Evolutionary conservation across 2,113 vertebrate species (phyloP).

Genomic region (Marmota flaviventris): DNA sequence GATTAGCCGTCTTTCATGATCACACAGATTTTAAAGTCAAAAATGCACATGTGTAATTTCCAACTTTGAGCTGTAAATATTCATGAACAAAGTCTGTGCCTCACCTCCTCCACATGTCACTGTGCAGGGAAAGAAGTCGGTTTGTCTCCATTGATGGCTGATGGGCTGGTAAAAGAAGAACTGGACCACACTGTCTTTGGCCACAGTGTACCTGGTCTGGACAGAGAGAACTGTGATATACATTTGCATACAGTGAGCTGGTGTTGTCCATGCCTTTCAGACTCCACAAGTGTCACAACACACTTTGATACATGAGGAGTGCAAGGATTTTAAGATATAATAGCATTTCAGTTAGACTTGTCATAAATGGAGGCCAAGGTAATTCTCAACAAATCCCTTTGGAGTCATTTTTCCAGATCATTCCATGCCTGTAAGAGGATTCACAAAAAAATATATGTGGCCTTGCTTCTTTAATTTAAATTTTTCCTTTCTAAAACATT

Average conservation of each 20-base stretch:
- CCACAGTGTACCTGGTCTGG: constrained; percentile 92
- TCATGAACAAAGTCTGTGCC: constrained; percentile 55
- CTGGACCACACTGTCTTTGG: constrained; percentile 93
- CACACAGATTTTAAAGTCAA: neutral
- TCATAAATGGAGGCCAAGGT: neutral
- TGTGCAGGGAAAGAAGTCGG: constrained; percentile 93
- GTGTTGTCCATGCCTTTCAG: neutral
- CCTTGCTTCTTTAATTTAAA: neutral
- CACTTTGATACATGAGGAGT: neutral
- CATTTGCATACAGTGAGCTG: neutral
- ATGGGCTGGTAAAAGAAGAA: constrained; percentile 95
- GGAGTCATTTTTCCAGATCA: neutral
- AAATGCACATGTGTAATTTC: neutral
- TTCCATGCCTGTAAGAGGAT: neutral
- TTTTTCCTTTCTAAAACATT: neutral
- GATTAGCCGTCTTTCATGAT: neutral
- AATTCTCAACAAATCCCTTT: neutral
- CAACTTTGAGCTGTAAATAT: constrained; percentile 38
- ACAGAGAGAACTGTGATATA: constrained; percentile 80
- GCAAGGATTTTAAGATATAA: neutral
- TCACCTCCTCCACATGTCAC: constrained; percentile 96
- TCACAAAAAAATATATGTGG: neutral
- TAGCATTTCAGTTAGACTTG: neutral
- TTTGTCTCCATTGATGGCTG: constrained; percentile 93
- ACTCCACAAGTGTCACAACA: neutral